phyloP scores from a whole-genome alignment of 2,888 invertebrate genomes.

The Acrobasis repandana region DNA sequence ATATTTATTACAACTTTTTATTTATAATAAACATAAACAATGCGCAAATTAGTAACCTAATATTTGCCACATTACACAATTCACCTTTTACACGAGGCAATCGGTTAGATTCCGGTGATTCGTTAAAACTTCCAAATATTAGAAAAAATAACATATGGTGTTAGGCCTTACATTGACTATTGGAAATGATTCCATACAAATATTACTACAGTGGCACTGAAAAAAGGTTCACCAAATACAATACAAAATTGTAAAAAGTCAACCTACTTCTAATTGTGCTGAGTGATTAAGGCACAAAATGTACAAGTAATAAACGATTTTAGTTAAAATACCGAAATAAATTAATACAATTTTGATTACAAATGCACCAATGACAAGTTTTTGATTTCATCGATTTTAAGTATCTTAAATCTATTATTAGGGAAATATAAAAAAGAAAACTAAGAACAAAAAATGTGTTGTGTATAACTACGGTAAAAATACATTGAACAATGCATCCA shows the following conservation, averaged over 20 bases:
- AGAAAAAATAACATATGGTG: slow-evolving; percentile 55
- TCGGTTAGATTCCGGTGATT: slow-evolving; percentile 51
- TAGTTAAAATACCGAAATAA: slow-evolving; percentile 20
- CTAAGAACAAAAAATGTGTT: slow-evolving; percentile 3
- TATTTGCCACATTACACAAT: slow-evolving; percentile 59
- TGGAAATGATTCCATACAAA: slow-evolving; percentile 63
- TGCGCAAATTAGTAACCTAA: slow-evolving; percentile 73
- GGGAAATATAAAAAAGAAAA: slow-evolving; percentile 6
- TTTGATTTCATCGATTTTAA: slow-evolving; percentile 12
- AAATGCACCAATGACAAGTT: slow-evolving; percentile 19
- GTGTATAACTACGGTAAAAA: slow-evolving; percentile 2
- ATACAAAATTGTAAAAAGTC: slow-evolving; percentile 39
- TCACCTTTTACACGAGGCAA: slow-evolving; percentile 44
- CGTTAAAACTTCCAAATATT: slow-evolving; percentile 50
- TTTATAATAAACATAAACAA: slow-evolving; percentile 78
- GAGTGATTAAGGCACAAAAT: slow-evolving; percentile 61
- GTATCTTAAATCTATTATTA: slow-evolving; percentile 17
- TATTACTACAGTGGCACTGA: slow-evolving; percentile 67
- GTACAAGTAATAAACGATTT: slow-evolving; percentile 25
- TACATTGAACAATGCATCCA: slow-evolving; percentile 4
- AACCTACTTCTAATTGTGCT: slow-evolving; percentile 58
- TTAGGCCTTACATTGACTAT: slow-evolving; percentile 65
- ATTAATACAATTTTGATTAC: slow-evolving; percentile 23
- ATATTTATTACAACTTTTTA: slow-evolving; percentile 62
- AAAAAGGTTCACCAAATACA: slow-evolving; percentile 42